Evolutionary conservation across 2,888 invertebrate species (phyloP), one percentile per base, ranked within the genome.

Genomic region (Oscheius sp.): DNA sequence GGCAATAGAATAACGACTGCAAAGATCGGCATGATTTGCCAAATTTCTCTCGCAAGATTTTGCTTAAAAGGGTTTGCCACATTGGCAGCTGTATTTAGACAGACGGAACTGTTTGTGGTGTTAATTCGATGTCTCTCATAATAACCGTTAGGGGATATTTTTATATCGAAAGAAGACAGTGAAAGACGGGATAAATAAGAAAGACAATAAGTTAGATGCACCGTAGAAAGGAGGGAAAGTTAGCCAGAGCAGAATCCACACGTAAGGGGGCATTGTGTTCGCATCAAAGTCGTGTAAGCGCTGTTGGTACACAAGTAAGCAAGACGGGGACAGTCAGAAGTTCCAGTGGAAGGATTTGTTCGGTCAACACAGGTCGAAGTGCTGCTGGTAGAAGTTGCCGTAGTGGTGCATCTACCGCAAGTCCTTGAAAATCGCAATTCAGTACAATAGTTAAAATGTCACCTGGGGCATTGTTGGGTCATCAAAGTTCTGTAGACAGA

Each of bases 301-400:
- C 75, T 66, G 71, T 77, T 75, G 71, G 66, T 75, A 71, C 77
- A 77, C 35, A 77, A 73, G 35, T 71, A 61, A n/a, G 74, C 69
- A 41, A 71, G 73, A 21, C 58, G 25, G 1, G 77, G 52, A 21
- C 77, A 77, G 25, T 77, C 77, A 53, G 75, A 75, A 21, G 68
- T 71, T 69, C 76, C 76, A 43, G 76, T 76, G 13, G 74, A 43
- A 56, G 72, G 72, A 66, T 76, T 76, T 43, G 74, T 58, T 68
- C 59, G 61, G 27, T 76, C 74, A 25, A 70, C 72, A 59, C 76
- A 76, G 41, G 76, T 35, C 35, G 35, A 35, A 35, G 35, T 35
- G 35, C 35, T 35, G 9, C 9, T 35, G 3, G 35, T 49, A 6
- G 35, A 35, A 35, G 49, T 49, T n/a, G 49, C 13, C 16, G 49